phyloP scores from a whole-genome alignment of 1,140 invertebrate species.

The Cryptotermes secundus region DNA sequence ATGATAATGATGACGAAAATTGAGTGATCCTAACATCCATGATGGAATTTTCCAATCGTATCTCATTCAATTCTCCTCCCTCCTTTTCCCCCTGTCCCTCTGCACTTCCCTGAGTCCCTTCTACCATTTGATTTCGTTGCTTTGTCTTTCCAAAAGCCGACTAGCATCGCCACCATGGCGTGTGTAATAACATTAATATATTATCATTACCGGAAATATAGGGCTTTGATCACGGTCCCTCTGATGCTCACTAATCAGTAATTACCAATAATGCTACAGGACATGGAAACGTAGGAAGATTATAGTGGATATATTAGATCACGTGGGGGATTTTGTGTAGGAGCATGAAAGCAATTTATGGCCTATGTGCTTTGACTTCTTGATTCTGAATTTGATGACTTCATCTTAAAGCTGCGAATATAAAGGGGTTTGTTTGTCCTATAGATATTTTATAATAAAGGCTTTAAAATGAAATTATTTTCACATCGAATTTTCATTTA shows the following conservation, averaged over 20 bases:
- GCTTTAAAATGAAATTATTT: no score
- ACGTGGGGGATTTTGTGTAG: not conserved
- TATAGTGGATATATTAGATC: conserved; percentile 2
- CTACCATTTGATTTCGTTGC: not conserved
- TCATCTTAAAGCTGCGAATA: not conserved
- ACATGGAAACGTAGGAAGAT: not conserved
- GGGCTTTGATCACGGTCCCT: not conserved
- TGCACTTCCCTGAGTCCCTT: not conserved
- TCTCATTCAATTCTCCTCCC: not conserved
- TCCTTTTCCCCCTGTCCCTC: no score
- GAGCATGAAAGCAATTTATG: not conserved
- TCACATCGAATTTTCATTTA: no score
- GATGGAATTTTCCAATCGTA: conserved; percentile 16
- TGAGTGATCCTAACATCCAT: not conserved
- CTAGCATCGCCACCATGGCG: no score
- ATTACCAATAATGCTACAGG: not conserved
- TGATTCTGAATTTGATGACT: not conserved
- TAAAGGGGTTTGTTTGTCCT: no score
- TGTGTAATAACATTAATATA: conserved; percentile 14
- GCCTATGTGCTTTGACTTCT: not conserved
- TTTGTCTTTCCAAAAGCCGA: not conserved
- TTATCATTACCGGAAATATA: conserved; percentile 5
- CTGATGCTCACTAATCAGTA: not conserved
- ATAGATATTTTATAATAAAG: no score
- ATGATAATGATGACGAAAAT: conserved; percentile 15